Percentiles rank a stretch among this genome's conserved stretches.
These are phyloP conservation scores for Cuculus canorus DNA, from an alignment of 2,797 vertebrate genomes.

Conservation along the genomic window DNA sequence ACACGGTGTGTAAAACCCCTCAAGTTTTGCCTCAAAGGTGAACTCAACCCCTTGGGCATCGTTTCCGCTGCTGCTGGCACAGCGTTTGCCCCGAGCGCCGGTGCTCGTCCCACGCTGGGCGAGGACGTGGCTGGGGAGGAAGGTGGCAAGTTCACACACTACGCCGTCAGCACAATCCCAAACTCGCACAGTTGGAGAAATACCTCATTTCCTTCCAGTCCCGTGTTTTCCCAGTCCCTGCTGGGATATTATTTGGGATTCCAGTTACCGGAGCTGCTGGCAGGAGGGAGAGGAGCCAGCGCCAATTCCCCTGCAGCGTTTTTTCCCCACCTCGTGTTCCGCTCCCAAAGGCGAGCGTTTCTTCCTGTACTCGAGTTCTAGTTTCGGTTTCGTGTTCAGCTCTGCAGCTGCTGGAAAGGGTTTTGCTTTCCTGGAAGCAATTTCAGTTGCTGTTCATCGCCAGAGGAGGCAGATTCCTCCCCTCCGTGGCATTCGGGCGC, in stretches of 20 bases:
- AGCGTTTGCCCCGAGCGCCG: rapidly evolving
- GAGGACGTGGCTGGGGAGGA: neutral
- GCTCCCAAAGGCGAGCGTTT: too few species aligned
- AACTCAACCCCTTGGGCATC: neutral
- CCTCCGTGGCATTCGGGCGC: rapidly evolving
- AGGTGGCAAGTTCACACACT: rapidly evolving
- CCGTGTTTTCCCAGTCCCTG: neutral
- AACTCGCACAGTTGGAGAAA: neutral
- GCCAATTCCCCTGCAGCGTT: neutral
- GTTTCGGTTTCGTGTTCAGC: slow-evolving; percentile 43
- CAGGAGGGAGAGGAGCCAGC: neutral
- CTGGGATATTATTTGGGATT: neutral
- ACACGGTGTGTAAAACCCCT: rapidly evolving
- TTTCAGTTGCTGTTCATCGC: neutral
- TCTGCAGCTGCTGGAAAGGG: neutral
- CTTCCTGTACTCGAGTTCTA: too few species aligned
- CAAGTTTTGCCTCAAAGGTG: neutral
- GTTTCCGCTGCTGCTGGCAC: rapidly evolving
- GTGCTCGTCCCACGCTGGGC: rapidly evolving
- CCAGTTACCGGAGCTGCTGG: neutral
- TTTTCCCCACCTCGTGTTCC: too few species aligned
- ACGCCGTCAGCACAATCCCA: rapidly evolving
- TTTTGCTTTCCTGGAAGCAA: neutral
- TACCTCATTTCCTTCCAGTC: neutral
- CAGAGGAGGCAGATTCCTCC: neutral